These are phyloP conservation scores for Corapipo altera DNA, from an alignment of 2,113 vertebrate genomes.

Conservation along the genomic window DNA sequence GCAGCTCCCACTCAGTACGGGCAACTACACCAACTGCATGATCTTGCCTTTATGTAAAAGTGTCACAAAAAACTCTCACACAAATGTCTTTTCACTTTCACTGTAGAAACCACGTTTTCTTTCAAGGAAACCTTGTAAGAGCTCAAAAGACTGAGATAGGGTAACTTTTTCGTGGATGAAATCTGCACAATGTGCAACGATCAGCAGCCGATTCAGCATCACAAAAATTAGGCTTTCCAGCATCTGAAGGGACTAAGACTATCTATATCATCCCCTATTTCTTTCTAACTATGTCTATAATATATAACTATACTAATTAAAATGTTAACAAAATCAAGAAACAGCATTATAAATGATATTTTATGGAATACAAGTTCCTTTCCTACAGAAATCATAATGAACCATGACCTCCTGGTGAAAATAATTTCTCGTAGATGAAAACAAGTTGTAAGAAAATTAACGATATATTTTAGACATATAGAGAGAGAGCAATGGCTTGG, in stretches of 20 bases:
- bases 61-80: neutral
- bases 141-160: neutral
- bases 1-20: neutral
- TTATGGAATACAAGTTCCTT: neutral
- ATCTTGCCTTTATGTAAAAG: neutral
- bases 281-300: neutral
- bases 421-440: neutral
- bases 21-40: rapidly evolving
- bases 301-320: neutral
- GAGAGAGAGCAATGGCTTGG: rapidly evolving
- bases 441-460: neutral
- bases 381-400: neutral
- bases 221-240: neutral
- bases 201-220: neutral
- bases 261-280: neutral
- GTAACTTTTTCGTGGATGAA: neutral
- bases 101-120: neutral
- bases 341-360: neutral
- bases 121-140: neutral
- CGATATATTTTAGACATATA: neutral
- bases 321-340: neutral
- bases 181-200: rapidly evolving
- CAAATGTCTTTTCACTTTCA: neutral
- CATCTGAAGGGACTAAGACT: neutral
- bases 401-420: neutral